Evolutionary conservation across 1,140 invertebrate genomes (phyloP), one percentile per base, ranked within the genome.

Genomic region (Lepidurus arcticus): DNA sequence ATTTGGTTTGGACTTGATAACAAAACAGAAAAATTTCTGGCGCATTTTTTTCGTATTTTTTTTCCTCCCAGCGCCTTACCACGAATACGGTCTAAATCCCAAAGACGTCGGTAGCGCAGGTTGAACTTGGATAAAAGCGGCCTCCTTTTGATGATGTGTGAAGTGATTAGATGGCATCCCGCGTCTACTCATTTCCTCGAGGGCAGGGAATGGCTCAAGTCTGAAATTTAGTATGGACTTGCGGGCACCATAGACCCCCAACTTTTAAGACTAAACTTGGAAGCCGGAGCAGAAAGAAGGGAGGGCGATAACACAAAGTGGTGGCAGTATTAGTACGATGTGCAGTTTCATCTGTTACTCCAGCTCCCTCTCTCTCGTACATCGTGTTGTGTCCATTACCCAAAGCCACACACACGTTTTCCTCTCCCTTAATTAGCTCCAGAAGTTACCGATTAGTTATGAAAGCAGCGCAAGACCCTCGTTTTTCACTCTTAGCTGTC

Each of bases 151-250:
- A 65, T 65, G 53, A 16, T n/a, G 53, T 21, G 53, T 65, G 53
- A 65, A 65, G 53, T 65, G 53, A 65, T 65, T 65, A 65, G 53
- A 13, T 65, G 53, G 53, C 53, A 65, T 65, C 53, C 53, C 53
- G 53, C 53, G 53, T 65, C 53, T n/a, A 65, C 13, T 65, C 53
- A 65, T 65, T 65, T 65, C 53, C 53, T 65, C 53, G 2, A 21
- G 53, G 53, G 13, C 13, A 65, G 53, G 53, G 53, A 65, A 13
- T 16, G 53, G 53, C 53, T 65, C 53, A 65, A 65, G 53, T n/a
- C 53, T 65, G 16, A 65, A 65, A 65, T 65, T 65, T 65, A 21
- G 53, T 65, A 65, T 65, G 53, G 53, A 65, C 53, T 65, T 65
- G 21, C 53, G 53, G 53, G 21, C 53, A 65, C 53, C n/a, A 21